phyloP scores from a whole-genome alignment of 2,888 invertebrate species.

The Drosophila robusta region DNA sequence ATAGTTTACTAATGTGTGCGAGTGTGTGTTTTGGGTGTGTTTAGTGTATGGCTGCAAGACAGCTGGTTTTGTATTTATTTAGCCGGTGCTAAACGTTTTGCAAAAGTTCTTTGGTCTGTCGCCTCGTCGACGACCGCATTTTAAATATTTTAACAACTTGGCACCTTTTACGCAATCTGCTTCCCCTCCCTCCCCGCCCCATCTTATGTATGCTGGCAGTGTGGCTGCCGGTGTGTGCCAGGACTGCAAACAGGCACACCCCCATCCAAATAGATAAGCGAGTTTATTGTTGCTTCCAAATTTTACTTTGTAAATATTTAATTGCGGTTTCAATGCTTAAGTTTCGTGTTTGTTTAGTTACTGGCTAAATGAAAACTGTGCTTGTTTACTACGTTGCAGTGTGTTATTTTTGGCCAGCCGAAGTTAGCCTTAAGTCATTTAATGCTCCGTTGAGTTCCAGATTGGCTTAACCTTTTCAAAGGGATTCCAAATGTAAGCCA shows the following conservation, averaged over 20 bases:
- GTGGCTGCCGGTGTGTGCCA: neutral
- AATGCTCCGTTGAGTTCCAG: constrained; percentile 4
- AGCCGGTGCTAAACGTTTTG: constrained; percentile 54
- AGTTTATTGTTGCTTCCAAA: constrained; percentile 40
- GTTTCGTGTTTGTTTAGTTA: constrained; percentile 28
- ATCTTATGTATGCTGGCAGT: neutral
- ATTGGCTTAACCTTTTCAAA: constrained; percentile 12
- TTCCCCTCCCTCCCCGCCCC: neutral
- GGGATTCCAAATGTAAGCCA: constrained; percentile 1
- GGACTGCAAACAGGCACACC: neutral
- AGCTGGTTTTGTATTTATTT: constrained; percentile 47
- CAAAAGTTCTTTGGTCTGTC: constrained; percentile 26
- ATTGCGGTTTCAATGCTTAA: constrained; percentile 53
- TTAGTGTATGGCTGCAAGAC: constrained; percentile 1
- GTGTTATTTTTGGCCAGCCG: constrained; percentile 8
- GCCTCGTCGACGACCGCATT: constrained; percentile 28
- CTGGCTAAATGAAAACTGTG: constrained; percentile 7
- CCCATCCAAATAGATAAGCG: constrained; percentile 22
- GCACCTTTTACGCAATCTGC: constrained; percentile 54
- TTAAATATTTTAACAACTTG: constrained; percentile 73
- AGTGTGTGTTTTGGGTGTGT: constrained; percentile 5
- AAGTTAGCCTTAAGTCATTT: constrained; percentile 36
- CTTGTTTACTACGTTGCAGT: constrained; percentile 13
- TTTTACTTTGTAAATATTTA: constrained; percentile 69
- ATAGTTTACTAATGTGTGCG: constrained; percentile 33